Conservation (phyloP, 2,113 vertebrate genomes). For the Pomatorhinus ruficollis region DNA sequence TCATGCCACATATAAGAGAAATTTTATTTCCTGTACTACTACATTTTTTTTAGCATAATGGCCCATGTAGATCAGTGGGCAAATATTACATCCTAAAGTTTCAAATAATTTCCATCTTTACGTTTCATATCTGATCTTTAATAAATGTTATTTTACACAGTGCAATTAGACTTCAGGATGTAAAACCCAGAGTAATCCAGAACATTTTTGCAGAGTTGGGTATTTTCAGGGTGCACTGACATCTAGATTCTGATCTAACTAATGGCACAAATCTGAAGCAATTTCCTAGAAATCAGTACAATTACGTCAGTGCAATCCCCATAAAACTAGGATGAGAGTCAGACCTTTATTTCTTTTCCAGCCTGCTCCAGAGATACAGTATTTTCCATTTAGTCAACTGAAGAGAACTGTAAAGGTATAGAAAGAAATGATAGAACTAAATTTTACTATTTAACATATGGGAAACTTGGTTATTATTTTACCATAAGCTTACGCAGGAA, state of each 20-base stretch:
- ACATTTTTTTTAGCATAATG: slow-evolving; percentile 7
- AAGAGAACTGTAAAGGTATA: slow-evolving; percentile 38
- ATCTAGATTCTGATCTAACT: slow-evolving; percentile 12
- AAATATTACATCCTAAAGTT: slow-evolving; percentile 54
- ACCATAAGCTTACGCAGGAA: background rate
- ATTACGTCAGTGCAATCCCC: slow-evolving; percentile 14
- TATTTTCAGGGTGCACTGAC: slow-evolving; percentile 9
- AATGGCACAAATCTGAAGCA: slow-evolving; percentile 42
- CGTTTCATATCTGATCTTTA: slow-evolving; percentile 6
- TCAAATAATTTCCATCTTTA: slow-evolving; percentile 45
- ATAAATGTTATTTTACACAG: slow-evolving; percentile 45
- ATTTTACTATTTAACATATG: slow-evolving; percentile 62
- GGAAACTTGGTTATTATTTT: slow-evolving; percentile 56
- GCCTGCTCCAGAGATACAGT: background rate
- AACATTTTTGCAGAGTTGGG: slow-evolving; percentile 26
- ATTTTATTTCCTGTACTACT: slow-evolving; percentile 11
- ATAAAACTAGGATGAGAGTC: slow-evolving; percentile 22
- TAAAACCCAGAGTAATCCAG: slow-evolving; percentile 27
- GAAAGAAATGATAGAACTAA: slow-evolving; percentile 50
- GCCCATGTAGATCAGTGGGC: background rate
- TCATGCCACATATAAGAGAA: background rate
- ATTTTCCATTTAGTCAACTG: slow-evolving; percentile 54
- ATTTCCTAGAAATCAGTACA: slow-evolving; percentile 45
- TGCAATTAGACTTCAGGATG: slow-evolving; percentile 36
- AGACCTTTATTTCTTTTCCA: slow-evolving; percentile 62